phyloP scores from a whole-genome alignment of 2,113 vertebrate species.

The Muntiacus reevesi region DNA sequence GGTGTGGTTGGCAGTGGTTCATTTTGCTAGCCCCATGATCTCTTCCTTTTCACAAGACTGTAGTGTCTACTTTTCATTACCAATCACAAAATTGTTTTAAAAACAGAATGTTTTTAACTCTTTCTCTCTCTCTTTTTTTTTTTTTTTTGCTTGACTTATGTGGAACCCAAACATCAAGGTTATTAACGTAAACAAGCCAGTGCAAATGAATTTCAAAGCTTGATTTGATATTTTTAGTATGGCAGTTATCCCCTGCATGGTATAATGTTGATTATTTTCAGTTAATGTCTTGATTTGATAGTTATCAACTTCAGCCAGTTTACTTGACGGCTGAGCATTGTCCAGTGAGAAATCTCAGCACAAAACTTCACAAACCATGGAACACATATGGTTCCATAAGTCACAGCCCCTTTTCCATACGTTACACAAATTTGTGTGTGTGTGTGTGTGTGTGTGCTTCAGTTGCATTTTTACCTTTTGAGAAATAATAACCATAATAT shows the following conservation, averaged over 20 bases:
- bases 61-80: neutral
- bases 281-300: neutral
- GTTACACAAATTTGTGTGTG: neutral
- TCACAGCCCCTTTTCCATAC: neutral
- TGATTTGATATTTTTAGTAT: neutral
- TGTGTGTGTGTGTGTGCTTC: neutral
- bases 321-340: neutral
- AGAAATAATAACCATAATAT: neutral
- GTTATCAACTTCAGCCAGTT: rapidly evolving
- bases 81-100: neutral
- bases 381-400: neutral
- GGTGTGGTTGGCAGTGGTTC: neutral
- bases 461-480: neutral
- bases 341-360: neutral
- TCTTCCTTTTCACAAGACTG: neutral
- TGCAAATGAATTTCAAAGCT: neutral
- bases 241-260: neutral
- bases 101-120: neutral
- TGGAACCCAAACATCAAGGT: neutral
- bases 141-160: neutral
- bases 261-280: neutral
- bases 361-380: neutral
- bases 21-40: neutral
- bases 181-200: neutral
- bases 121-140: neutral